Percentiles rank a stretch among this genome's conserved stretches.
Evolutionary conservation across 1,140 invertebrate species (phyloP).

Genomic region (Zophobas atratus): DNA sequence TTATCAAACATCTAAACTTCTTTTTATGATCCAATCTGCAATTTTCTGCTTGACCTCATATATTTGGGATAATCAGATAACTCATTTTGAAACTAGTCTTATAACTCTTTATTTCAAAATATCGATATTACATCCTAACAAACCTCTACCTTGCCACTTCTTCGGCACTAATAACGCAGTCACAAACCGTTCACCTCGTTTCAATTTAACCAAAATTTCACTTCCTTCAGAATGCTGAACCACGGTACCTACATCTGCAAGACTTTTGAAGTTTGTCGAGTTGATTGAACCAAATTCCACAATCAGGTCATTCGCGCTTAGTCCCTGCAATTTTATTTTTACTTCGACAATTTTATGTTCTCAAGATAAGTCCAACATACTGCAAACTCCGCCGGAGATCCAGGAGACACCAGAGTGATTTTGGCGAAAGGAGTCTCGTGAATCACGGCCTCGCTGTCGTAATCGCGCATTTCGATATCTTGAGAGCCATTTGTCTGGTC

Average conservation of each 20-base stretch:
- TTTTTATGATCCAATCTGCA: too few relatives aligned
- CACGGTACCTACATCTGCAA: conserved; percentile 79
- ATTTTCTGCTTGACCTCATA: too few relatives aligned
- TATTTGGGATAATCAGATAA: too few relatives aligned
- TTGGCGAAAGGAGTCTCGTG: conserved; percentile 75
- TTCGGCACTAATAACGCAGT: conserved; percentile 77
- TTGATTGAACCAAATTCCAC: conserved; percentile 89
- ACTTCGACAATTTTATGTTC: not conserved
- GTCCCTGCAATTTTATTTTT: conserved; percentile 75
- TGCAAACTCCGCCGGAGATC: conserved; percentile 86
- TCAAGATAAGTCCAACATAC: conserved; percentile 69
- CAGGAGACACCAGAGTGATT: conserved; percentile 80
- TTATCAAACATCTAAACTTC: too few relatives aligned
- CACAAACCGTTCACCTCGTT: conserved; percentile 71
- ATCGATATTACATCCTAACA: conserved; percentile 83
- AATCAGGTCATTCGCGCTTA: conserved; percentile 81
- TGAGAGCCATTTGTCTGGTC: conserved; percentile 24
- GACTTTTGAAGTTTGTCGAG: conserved; percentile 79
- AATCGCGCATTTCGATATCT: conserved; percentile 54
- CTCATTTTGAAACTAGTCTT: too few relatives aligned
- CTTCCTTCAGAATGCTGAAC: conserved; percentile 83
- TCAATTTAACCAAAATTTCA: conserved; percentile 74
- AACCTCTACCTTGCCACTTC: conserved; percentile 80
- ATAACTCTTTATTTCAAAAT: not conserved
- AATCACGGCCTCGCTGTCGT: conserved; percentile 24